Evolutionary conservation across 2,113 vertebrate genomes (phyloP).

Genomic region (Rhea americana): DNA sequence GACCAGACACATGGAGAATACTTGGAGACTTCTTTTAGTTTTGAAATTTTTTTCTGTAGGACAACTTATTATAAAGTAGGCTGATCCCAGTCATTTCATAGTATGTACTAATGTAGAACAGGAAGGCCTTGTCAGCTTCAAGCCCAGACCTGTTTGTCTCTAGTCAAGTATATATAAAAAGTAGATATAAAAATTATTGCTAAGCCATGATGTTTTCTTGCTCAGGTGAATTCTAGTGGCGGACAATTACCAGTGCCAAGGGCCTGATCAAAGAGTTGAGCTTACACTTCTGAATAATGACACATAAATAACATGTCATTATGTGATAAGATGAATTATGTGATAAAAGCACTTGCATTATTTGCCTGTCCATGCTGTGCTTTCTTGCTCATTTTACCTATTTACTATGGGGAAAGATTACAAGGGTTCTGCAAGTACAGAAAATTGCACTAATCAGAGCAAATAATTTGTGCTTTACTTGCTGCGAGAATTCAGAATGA

Average conservation of each 20-base stretch:
- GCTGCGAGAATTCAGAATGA: background rate
- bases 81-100: background rate
- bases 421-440: background rate
- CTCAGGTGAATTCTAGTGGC: background rate
- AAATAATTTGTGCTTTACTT: background rate
- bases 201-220: background rate
- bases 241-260: background rate
- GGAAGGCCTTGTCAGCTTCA: background rate
- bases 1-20: background rate
- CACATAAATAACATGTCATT: background rate
- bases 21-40: background rate
- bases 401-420: background rate
- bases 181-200: background rate
- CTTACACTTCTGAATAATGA: background rate
- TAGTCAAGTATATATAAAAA: background rate
- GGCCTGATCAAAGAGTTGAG: background rate
- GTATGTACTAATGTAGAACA: background rate
- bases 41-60: background rate
- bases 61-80: background rate
- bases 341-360: background rate
- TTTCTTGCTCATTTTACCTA: background rate
- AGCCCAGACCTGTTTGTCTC: background rate
- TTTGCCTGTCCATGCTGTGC: background rate
- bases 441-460: background rate
- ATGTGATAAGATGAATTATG: background rate